Percentiles rank a stretch among this genome's conserved stretches.
These are phyloP conservation scores for Probaryconus sp. DNA, from an alignment of 1,140 invertebrate genomes.

Conservation along the genomic window DNA sequence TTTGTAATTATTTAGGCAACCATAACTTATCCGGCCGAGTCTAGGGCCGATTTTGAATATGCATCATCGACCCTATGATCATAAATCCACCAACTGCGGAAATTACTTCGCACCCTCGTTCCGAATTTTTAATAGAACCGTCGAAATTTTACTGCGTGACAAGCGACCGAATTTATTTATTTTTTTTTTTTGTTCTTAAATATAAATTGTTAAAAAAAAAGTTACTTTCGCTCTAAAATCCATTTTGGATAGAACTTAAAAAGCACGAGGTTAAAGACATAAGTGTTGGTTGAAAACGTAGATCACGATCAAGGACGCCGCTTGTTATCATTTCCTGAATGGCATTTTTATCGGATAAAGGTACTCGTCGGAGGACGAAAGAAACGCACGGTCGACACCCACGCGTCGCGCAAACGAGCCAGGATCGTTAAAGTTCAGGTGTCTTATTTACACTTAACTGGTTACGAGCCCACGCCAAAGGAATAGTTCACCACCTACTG, in stretches of 20 bases:
- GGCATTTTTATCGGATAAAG: too few relatives aligned
- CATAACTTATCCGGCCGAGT: constrained; percentile 73
- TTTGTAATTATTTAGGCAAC: constrained; percentile 76
- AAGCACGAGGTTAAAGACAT: too few relatives aligned
- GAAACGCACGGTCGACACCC: constrained; percentile 24
- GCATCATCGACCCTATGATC: constrained; percentile 44
- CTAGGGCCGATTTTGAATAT: constrained; percentile 42
- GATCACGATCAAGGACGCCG: too few relatives aligned
- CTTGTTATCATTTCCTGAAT: too few relatives aligned
- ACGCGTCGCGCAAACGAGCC: constrained; percentile 35
- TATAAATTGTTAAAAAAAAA: too few relatives aligned
- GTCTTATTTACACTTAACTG: constrained; percentile 54
- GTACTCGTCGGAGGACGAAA: constrained; percentile 2
- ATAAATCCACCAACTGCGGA: constrained; percentile 56
- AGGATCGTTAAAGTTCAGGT: constrained; percentile 57
- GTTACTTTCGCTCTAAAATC: too few relatives aligned
- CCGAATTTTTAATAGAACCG: constrained; percentile 27
- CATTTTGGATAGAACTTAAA: too few relatives aligned
- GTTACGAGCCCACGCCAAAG: constrained; percentile 48
- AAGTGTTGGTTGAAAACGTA: too few relatives aligned
- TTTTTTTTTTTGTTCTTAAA: too few relatives aligned
- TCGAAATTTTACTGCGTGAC: too few relatives aligned
- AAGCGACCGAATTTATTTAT: too few relatives aligned
- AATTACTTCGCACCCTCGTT: constrained; percentile 55
- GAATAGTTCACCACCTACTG: constrained; percentile 56